phyloP scores from a whole-genome alignment of 2,797 vertebrate genomes.

The Decapterus maruadsi region DNA sequence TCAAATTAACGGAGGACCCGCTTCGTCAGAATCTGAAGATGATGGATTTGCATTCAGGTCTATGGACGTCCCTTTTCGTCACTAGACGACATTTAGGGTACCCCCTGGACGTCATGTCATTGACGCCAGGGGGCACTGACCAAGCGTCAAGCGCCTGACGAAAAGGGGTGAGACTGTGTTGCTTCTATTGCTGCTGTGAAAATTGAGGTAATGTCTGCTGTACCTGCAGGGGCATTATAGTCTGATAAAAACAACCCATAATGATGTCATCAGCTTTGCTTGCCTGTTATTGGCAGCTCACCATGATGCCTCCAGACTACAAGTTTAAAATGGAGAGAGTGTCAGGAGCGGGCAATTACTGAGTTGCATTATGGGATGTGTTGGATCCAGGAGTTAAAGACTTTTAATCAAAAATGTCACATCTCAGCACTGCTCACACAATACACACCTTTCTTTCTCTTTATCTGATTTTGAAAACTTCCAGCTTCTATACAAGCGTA shows the following conservation, averaged over 20 bases:
- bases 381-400: not conserved
- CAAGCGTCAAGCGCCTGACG: no score
- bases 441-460: not conserved
- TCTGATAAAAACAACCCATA: not conserved
- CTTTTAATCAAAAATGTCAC: not conserved
- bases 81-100: no score
- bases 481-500: not conserved
- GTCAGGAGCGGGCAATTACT: slow-evolving; percentile 10
- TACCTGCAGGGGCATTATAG: not conserved
- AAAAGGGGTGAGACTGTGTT: no score
- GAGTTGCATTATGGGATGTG: slow-evolving; percentile 1
- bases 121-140: no score
- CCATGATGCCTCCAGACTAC: not conserved
- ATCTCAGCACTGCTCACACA: not conserved
- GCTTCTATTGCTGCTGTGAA: not conserved
- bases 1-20: no score
- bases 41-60: no score
- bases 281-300: slow-evolving; percentile 9
- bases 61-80: no score
- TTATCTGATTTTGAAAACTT: not conserved
- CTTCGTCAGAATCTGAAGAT: no score
- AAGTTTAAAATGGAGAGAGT: not conserved
- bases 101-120: no score
- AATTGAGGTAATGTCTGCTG: slow-evolving; percentile 1
- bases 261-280: slow-evolving; percentile 4